Percentiles rank a stretch among this genome's conserved stretches.
These are phyloP conservation scores for Chrysaora quinquecirrha DNA, from an alignment of 30 jellyfish, hydroid and myxozoan genomes.

Conservation along the genomic window DNA sequence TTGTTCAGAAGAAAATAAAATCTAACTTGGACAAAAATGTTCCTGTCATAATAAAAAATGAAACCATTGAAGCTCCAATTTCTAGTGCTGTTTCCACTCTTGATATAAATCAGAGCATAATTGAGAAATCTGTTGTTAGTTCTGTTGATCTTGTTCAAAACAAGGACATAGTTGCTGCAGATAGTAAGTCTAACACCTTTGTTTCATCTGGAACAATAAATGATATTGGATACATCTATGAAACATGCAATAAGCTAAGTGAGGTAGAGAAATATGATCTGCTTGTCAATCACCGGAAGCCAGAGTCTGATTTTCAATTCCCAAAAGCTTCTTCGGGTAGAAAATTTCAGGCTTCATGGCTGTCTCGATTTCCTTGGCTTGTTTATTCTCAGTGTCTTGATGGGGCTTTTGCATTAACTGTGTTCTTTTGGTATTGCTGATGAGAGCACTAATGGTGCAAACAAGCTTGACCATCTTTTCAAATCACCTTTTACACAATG, in stretches of 20 bases:
- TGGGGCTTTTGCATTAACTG: conserved; percentile 43
- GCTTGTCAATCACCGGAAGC: conserved; percentile 23
- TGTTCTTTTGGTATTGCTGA: conserved; percentile 32
- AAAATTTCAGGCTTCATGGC: conserved; percentile 2
- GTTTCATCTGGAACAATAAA: not conserved
- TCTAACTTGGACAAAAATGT: no score
- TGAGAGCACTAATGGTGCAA: not conserved
- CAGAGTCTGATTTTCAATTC: conserved; percentile 13
- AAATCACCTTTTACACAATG: not conserved
- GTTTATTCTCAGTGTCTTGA: conserved; percentile 7
- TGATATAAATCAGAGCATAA: no score
- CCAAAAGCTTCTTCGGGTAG: conserved; percentile 38
- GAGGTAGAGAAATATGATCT: conserved; percentile 13
- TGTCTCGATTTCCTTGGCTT: conserved; percentile 33
- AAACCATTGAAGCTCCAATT: no score
- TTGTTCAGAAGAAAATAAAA: no score
- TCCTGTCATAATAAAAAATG: no score
- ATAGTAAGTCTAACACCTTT: not conserved
- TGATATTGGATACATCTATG: conserved; percentile 5
- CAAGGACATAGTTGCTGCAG: not conserved
- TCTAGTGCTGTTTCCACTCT: no score
- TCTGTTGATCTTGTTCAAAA: no score
- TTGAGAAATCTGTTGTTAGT: no score
- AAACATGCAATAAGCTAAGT: not conserved
- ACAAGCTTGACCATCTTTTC: not conserved